A percentile compares a stretch with the other conserved stretches of the same genome.
Conservation (phyloP, 2,797 vertebrate genomes). For the Dicrostonyx torquatus region DNA sequence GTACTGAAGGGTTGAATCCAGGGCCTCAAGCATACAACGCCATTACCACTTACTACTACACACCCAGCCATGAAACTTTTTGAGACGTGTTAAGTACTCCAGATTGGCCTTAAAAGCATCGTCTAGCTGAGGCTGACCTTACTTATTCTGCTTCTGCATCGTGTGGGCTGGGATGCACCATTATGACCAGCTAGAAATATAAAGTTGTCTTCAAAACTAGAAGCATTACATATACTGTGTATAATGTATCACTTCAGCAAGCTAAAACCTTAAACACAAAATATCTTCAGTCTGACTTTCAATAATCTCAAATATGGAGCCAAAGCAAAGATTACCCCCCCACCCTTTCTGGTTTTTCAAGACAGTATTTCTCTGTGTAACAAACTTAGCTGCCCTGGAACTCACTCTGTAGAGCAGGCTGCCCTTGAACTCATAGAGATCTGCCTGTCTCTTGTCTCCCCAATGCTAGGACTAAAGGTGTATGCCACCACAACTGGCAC, state of each 20-base stretch:
- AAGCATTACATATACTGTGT: not conserved
- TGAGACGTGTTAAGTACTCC: not conserved
- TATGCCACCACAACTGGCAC: not conserved
- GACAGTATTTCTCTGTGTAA: not conserved
- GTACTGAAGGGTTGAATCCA: not conserved
- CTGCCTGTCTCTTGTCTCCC: not conserved
- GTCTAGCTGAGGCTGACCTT: not conserved
- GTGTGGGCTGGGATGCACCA: not conserved
- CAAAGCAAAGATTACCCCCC: not conserved
- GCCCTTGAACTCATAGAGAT: not conserved
- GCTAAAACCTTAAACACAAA: slow-evolving; percentile 13
- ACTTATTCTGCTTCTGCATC: not conserved
- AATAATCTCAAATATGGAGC: slow-evolving; percentile 38
- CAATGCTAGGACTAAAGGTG: not conserved
- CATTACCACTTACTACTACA: not conserved
- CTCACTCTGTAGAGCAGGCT: not conserved
- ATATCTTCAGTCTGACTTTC: not conserved
- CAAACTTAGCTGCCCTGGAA: not conserved
- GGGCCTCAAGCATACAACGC: not conserved
- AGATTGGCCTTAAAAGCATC: not conserved
- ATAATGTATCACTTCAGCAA: not conserved
- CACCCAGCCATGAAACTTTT: not conserved
- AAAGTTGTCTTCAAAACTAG: not conserved
- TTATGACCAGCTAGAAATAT: not conserved
- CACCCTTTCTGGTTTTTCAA: not conserved